Percentiles rank a stretch among this genome's conserved stretches.
These are phyloP conservation scores for Xiphydria camelus DNA, from an alignment of 2,888 invertebrate species.

Conservation along the genomic window DNA sequence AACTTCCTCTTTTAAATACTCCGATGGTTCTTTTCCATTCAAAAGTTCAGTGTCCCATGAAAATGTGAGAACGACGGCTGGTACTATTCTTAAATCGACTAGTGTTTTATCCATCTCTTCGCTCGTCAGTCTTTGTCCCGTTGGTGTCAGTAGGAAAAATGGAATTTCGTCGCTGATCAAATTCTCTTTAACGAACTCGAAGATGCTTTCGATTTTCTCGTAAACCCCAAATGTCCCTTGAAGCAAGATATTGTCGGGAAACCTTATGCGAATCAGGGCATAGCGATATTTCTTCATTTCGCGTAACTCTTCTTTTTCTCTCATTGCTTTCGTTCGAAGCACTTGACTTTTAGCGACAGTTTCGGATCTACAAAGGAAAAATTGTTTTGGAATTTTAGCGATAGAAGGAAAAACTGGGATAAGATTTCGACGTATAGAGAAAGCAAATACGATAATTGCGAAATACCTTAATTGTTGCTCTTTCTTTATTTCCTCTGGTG, in stretches of 20 bases:
- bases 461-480: constrained; percentile 75
- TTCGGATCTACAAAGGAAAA: constrained; percentile 64
- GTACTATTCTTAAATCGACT: constrained; percentile 78
- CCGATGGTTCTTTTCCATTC: constrained; percentile 61
- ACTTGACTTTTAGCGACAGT: constrained; percentile 79
- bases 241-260: constrained; percentile 83
- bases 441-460: constrained; percentile 2
- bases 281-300: constrained; percentile 84
- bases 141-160: constrained; percentile 71
- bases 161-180: constrained; percentile 70
- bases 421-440: too few relatives aligned
- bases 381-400: constrained; percentile 1
- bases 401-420: constrained; percentile 5
- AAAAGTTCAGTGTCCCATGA: constrained; percentile 66
- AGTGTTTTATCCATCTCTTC: constrained; percentile 73
- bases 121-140: constrained; percentile 65
- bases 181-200: constrained; percentile 79
- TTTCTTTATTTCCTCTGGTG: constrained; percentile 80
- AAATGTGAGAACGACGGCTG: constrained; percentile 80
- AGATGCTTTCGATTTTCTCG: constrained; percentile 75
- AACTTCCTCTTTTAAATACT: constrained; percentile 77
- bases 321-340: constrained; percentile 92
- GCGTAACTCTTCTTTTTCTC: constrained; percentile 83
- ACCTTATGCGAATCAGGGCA: constrained; percentile 81
- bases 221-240: constrained; percentile 89